Evolutionary conservation across 1,140 invertebrate species (phyloP).

Genomic region (Brachionus koreanus): DNA sequence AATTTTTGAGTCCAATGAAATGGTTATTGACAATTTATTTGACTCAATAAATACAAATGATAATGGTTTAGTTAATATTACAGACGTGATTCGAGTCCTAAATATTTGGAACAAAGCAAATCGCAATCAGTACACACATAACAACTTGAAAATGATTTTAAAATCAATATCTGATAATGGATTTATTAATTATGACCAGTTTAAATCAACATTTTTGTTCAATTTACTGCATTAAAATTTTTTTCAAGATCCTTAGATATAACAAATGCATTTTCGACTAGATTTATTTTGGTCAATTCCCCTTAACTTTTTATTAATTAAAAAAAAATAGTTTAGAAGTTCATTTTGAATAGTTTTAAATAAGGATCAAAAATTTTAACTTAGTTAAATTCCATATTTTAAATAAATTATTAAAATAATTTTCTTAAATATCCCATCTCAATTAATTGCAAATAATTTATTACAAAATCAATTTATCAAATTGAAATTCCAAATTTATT

Average conservation of each 20-base stretch:
- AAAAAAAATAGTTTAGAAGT: too few species aligned
- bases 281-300: background rate
- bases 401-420: too few species aligned
- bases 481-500: background rate
- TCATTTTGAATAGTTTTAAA: too few species aligned
- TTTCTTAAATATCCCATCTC: too few species aligned
- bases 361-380: too few species aligned
- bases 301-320: too few species aligned
- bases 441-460: too few species aligned
- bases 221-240: constrained; percentile 18
- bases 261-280: background rate
- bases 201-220: constrained; percentile 19
- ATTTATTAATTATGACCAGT: constrained; percentile 14
- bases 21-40: constrained; percentile 21
- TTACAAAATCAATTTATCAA: too few species aligned
- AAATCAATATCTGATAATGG: background rate
- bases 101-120: background rate
- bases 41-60: background rate
- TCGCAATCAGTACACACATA: background rate
- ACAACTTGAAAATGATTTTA: background rate
- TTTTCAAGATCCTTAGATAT: background rate
- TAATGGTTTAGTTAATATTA: background rate
- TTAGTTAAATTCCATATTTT: too few species aligned
- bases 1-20: constrained; percentile 25
- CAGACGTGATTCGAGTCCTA: background rate